Percentiles rank a stretch among this genome's conserved stretches.
phyloP scores from a whole-genome alignment of 2,113 vertebrate genomes.

The Mustelus asterias region DNA sequence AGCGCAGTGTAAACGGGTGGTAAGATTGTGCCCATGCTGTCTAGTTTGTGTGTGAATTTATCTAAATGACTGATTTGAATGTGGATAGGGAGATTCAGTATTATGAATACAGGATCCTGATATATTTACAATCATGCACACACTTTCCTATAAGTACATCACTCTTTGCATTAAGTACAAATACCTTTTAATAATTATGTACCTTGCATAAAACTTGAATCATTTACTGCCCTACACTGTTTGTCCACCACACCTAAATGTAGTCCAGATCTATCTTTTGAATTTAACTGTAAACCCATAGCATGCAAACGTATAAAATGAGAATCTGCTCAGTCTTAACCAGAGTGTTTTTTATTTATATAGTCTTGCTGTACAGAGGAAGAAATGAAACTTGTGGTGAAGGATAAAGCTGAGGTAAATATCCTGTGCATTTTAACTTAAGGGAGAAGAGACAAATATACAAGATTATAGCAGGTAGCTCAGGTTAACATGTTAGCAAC shows the following conservation, averaged over 20 bases:
- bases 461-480: neutral
- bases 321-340: neutral
- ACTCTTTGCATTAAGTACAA: neutral
- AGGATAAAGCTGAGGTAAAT: conserved; percentile 26
- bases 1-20: no score
- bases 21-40: no score
- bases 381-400: conserved; percentile 23
- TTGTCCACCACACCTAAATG: neutral
- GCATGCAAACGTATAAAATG: neutral
- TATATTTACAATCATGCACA: neutral
- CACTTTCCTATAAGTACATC: neutral
- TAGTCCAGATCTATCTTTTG: neutral
- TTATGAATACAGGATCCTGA: neutral
- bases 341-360: neutral
- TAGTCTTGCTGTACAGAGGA: conserved; percentile 12
- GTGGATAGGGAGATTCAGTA: neutral
- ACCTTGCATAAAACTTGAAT: neutral
- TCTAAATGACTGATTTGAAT: neutral
- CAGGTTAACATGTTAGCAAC: neutral
- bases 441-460: no score
- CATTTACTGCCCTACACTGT: neutral
- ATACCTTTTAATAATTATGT: neutral
- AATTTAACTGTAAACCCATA: neutral
- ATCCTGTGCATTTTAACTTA: neutral
- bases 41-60: neutral